These are phyloP conservation scores for Meganola albula DNA, from an alignment of 2,888 invertebrate genomes.

Conservation along the genomic window DNA sequence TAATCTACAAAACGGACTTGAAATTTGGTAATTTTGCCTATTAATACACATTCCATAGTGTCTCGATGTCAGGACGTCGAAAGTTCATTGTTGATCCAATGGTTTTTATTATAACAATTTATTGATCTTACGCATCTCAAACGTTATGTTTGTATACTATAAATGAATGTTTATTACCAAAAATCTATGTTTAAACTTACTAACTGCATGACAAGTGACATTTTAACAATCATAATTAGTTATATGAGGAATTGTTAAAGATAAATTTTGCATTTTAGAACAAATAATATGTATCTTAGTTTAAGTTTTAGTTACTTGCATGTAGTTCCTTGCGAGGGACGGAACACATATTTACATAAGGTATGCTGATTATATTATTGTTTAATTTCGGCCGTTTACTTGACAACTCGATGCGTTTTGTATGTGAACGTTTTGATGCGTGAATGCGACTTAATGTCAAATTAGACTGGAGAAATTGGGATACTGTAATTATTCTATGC, in stretches of 20 bases:
- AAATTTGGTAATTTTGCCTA: no score
- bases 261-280: conserved; percentile 47
- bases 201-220: conserved; percentile 67
- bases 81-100: conserved; percentile 32
- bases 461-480: conserved; percentile 65
- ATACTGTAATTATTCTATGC: conserved; percentile 75
- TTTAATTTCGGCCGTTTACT: conserved; percentile 35
- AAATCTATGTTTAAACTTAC: conserved; percentile 47
- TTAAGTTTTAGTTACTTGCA: conserved; percentile 38
- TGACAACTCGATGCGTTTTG: conserved; percentile 36
- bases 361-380: conserved; percentile 35
- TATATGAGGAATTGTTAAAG: conserved; percentile 49
- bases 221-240: conserved; percentile 42
- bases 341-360: conserved; percentile 35
- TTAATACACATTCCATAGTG: conserved; percentile 69
- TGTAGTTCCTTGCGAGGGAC: conserved; percentile 26
- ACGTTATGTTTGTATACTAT: conserved; percentile 39
- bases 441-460: conserved; percentile 49
- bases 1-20: no score
- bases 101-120: conserved; percentile 26
- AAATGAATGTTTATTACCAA: conserved; percentile 48
- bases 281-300: conserved; percentile 55
- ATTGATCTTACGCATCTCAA: conserved; percentile 26
- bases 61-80: conserved; percentile 35
- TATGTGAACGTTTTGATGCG: conserved; percentile 49